phyloP scores from a whole-genome alignment of 2,797 vertebrate species.

The Gambelia wislizenii region DNA sequence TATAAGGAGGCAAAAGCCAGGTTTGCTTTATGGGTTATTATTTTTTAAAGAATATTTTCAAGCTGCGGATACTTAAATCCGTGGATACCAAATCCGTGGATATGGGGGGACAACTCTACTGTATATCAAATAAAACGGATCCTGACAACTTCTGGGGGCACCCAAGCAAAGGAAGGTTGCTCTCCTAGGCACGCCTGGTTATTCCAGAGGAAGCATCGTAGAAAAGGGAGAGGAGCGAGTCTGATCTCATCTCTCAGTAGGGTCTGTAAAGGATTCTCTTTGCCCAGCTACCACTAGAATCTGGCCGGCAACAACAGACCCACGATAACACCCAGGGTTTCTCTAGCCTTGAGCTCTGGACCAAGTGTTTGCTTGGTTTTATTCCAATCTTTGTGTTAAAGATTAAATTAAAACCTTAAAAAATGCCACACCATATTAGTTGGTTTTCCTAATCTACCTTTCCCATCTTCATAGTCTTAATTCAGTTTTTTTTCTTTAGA shows the following conservation, averaged over 20 bases:
- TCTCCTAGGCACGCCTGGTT: neutral
- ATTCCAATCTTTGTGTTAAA: neutral
- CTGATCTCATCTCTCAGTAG: neutral
- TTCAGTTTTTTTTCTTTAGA: neutral
- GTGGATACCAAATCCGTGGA: no score
- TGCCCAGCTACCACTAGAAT: neutral
- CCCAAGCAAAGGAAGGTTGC: neutral
- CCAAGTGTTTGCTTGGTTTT: neutral
- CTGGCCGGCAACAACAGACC: neutral
- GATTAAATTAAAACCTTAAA: no score
- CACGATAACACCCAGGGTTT: neutral
- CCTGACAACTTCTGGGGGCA: no score
- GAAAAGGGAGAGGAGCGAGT: neutral
- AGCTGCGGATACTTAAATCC: no score
- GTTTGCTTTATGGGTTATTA: no score
- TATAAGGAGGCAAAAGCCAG: no score
- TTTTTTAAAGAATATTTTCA: no score
- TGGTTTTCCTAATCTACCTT: neutral
- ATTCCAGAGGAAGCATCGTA: neutral
- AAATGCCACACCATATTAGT: neutral
- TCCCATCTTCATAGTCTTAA: neutral
- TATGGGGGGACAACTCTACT: no score
- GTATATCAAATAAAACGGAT: no score
- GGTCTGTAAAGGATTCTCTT: neutral
- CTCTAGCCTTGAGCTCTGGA: neutral